Evolutionary conservation across 2,113 vertebrate genomes (phyloP).

Genomic region (Nothobranchius furzeri): DNA sequence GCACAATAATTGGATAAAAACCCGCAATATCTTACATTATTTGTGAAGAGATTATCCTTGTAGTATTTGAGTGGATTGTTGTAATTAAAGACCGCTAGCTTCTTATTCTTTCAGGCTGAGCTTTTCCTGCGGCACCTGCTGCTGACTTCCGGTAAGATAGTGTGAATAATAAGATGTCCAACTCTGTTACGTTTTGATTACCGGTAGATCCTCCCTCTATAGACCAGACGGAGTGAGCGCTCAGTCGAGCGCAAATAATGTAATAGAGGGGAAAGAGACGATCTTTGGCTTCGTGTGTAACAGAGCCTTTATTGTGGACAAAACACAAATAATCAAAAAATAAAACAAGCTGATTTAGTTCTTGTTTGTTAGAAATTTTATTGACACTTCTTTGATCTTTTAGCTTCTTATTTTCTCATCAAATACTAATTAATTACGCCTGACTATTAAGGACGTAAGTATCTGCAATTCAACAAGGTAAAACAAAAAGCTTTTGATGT

Average conservation of each 20-base stretch:
- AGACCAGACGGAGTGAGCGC: neutral
- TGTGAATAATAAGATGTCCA: fast-evolving
- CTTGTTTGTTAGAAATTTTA: too few relatives aligned
- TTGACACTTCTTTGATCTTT: too few relatives aligned
- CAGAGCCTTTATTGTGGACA: too few relatives aligned
- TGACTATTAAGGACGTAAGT: too few relatives aligned
- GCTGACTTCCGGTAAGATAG: slow-evolving; percentile 60
- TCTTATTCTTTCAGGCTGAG: slow-evolving; percentile 14
- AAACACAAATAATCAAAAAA: too few relatives aligned
- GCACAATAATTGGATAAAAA: neutral
- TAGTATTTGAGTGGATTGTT: neutral
- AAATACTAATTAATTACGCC: too few relatives aligned
- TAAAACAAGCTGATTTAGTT: too few relatives aligned
- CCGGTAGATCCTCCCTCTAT: too few relatives aligned
- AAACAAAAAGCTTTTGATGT: too few relatives aligned
- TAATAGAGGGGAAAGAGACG: fast-evolving
- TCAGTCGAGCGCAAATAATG: neutral
- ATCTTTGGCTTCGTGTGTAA: slow-evolving; percentile 13
- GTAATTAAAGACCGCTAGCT: slow-evolving; percentile 21
- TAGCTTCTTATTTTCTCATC: too few relatives aligned
- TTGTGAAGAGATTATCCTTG: neutral
- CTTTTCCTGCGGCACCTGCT: slow-evolving; percentile 64
- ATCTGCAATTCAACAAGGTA: too few relatives aligned
- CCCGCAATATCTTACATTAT: slow-evolving; percentile 1
- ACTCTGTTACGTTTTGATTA: neutral